phyloP scores from a whole-genome alignment of 2,797 vertebrate genomes.

The Parauchenoglanis ngamensis region DNA sequence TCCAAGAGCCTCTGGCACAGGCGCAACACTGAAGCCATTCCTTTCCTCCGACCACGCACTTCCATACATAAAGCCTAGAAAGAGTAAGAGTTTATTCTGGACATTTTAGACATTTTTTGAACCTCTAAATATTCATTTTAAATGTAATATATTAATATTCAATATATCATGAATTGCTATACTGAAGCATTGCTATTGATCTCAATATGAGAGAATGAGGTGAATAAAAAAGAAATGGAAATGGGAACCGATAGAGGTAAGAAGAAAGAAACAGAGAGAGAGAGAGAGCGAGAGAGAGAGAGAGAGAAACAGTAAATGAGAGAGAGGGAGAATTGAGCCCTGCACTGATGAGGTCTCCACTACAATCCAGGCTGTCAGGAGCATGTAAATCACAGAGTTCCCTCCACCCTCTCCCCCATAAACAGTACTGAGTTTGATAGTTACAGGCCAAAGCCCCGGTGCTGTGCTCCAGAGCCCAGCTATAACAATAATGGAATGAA shows the following conservation, averaged over 20 bases:
- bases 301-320: slow-evolving; percentile 18
- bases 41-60: slow-evolving; percentile 85
- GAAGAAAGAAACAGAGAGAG: neutral
- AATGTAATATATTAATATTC: neutral
- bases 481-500: slow-evolving; percentile 62
- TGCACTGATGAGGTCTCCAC: slow-evolving; percentile 67
- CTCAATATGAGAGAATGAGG: slow-evolving; percentile 23
- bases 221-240: slow-evolving; percentile 14
- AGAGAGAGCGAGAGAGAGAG: slow-evolving; percentile 3
- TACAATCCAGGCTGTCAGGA: slow-evolving; percentile 65
- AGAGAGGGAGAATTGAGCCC: slow-evolving; percentile 27
- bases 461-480: slow-evolving; percentile 45
- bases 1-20: slow-evolving; percentile 93
- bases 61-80: slow-evolving; percentile 86
- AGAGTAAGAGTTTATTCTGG: neutral
- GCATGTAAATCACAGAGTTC: slow-evolving; percentile 61
- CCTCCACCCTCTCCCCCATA: slow-evolving; percentile 57
- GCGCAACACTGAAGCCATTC: slow-evolving; percentile 86
- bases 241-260: neutral
- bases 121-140: neutral
- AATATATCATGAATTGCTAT: neutral
- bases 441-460: slow-evolving; percentile 56
- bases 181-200: slow-evolving; percentile 3
- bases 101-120: neutral
- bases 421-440: slow-evolving; percentile 65